Evolutionary conservation across 2,888 invertebrate species (phyloP).

Genomic region (Masnerella sp.): DNA sequence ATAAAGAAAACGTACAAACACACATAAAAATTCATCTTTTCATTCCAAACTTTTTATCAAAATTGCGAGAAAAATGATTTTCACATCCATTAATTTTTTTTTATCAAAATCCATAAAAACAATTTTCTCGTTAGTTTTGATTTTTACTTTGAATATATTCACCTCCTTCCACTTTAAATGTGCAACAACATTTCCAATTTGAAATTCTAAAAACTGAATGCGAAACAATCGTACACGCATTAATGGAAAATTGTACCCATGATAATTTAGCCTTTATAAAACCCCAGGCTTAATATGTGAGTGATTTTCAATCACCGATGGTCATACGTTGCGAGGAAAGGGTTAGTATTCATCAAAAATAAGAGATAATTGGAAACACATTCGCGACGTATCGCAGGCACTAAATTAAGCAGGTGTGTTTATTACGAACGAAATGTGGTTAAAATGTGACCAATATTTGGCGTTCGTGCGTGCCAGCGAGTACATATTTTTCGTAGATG

Average conservation of each 20-base stretch:
- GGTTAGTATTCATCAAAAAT: conserved; percentile 37
- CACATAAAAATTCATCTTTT: too few species aligned
- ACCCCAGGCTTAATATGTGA: conserved; percentile 12
- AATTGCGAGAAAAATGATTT: too few species aligned
- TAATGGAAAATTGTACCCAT: conserved; percentile 1
- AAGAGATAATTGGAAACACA: conserved; percentile 27
- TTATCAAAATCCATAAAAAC: too few species aligned
- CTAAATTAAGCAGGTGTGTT: conserved; percentile 32
- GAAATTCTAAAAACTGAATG: neutral
- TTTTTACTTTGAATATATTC: too few species aligned
- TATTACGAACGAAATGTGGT: conserved; percentile 31
- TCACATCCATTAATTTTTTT: too few species aligned
- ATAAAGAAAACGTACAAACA: too few species aligned
- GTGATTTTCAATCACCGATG: conserved; percentile 22
- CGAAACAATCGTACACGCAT: neutral
- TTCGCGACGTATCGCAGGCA: conserved; percentile 14
- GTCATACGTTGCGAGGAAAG: conserved; percentile 7
- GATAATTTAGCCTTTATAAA: conserved; percentile 9
- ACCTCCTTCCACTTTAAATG: too few species aligned
- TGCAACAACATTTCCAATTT: too few species aligned
- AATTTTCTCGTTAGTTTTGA: too few species aligned
- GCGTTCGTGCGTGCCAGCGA: conserved; percentile 4
- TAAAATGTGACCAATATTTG: conserved; percentile 38
- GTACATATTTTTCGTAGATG: conserved; percentile 29
- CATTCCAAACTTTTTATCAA: too few species aligned